These are phyloP conservation scores for Drosophila mercatorum DNA, from an alignment of 2,888 invertebrate species.

Conservation along the genomic window DNA sequence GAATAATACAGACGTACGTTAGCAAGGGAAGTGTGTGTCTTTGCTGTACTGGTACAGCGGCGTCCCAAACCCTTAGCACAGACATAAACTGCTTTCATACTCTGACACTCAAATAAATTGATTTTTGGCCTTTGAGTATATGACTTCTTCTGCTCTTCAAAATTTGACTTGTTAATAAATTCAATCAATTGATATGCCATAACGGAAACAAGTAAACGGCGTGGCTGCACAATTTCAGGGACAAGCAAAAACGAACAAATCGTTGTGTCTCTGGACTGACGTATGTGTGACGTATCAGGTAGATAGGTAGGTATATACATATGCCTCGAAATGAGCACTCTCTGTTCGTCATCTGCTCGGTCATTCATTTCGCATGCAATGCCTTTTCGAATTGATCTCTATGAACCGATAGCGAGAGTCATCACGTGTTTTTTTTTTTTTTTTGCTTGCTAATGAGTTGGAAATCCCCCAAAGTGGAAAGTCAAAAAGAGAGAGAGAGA, in stretches of 20 bases:
- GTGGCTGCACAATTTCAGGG: constrained; percentile 79
- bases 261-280: not conserved
- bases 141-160: constrained; percentile 19
- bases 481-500: not conserved
- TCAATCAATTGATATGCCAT: constrained; percentile 53
- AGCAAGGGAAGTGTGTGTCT: not conserved
- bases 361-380: constrained; percentile 44
- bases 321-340: not conserved
- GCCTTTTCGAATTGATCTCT: constrained; percentile 52
- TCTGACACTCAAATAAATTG: constrained; percentile 8
- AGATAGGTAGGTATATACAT: not conserved
- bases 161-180: constrained; percentile 79
- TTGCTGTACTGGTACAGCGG: constrained; percentile 15
- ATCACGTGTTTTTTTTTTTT: constrained; percentile 61
- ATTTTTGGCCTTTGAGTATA: constrained; percentile 21
- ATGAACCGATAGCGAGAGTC: constrained; percentile 64
- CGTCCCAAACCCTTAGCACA: constrained; percentile 11
- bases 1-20: constrained; percentile 2
- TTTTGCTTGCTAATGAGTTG: constrained; percentile 51
- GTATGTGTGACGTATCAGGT: not conserved
- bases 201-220: constrained; percentile 63
- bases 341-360: constrained; percentile 21
- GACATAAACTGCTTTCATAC: constrained; percentile 22
- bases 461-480: constrained; percentile 55
- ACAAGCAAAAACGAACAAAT: constrained; percentile 24